Evolutionary conservation across 92 coral and sea anemone genomes (phyloP).

Genomic region (Phenganax subtilis): DNA sequence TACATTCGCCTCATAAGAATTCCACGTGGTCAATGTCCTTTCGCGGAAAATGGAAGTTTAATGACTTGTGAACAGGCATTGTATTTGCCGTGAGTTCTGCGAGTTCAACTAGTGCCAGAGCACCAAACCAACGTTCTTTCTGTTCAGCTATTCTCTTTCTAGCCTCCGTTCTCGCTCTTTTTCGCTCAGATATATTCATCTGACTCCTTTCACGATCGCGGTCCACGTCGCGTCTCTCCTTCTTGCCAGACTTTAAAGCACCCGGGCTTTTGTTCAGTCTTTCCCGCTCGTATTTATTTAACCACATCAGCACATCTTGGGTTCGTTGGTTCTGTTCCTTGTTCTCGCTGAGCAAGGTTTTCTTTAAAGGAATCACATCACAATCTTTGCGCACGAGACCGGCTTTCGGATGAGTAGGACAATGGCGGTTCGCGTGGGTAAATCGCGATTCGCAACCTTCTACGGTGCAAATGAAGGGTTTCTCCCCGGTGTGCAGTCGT

Average conservation of each 20-base stretch:
- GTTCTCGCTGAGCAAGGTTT: conserved; percentile 80
- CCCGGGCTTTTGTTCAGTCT: conserved; percentile 46
- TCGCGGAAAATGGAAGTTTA: conserved; percentile 36
- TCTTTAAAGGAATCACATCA: conserved; percentile 76
- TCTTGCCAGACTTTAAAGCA: conserved; percentile 44
- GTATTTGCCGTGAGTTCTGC: conserved; percentile 58
- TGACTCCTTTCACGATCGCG: conserved; percentile 49
- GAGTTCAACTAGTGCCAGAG: conserved; percentile 92
- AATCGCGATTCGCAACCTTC: conserved; percentile 84
- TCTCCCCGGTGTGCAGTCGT: conserved; percentile 91
- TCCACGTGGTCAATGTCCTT: conserved; percentile 36
- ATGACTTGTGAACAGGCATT: conserved; percentile 37
- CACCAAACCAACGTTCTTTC: conserved; percentile 95
- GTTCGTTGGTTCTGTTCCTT: conserved; percentile 90
- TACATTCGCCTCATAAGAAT: conserved; percentile 16
- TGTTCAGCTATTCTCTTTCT: conserved; percentile 84
- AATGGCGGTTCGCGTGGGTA: conserved; percentile 98
- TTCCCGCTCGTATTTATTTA: conserved; percentile 74
- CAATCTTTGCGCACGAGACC: conserved; percentile 67
- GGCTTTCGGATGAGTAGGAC: conserved; percentile 86
- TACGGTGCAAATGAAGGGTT: conserved; percentile 83
- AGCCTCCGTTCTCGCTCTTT: conserved; percentile 78
- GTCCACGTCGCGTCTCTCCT: conserved; percentile 67
- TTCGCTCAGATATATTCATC: conserved; percentile 60
- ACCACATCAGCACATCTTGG: conserved; percentile 81